Evolutionary conservation across 1,140 invertebrate genomes (phyloP).

Genomic region (Leptopilina clavipes): DNA sequence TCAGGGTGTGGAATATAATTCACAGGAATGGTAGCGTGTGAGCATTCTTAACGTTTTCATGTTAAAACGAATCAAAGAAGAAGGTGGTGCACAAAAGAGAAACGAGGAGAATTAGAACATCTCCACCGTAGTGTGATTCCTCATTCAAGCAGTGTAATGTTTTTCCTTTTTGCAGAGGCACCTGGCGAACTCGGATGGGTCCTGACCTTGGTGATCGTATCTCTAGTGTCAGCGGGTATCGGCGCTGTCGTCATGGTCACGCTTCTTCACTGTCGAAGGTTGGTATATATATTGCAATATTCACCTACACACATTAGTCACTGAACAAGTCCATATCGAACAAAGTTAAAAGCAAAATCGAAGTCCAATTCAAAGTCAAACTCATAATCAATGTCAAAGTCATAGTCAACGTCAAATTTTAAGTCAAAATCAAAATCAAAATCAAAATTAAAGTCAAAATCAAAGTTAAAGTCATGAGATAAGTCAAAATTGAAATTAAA

Average conservation of each 20-base stretch:
- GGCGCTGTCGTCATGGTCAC: conserved; percentile 77
- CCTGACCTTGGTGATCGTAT: conserved; percentile 75
- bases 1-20: not conserved
- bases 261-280: conserved; percentile 75
- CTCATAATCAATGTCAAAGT: no score
- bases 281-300: conserved; percentile 57
- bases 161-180: conserved; percentile 69
- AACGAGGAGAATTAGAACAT: conserved; percentile 58
- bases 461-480: no score
- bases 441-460: no score
- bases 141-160: conserved; percentile 53
- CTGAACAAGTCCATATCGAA: not conserved
- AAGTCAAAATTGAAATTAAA: no score
- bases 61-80: conserved; percentile 15
- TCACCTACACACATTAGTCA: conserved; percentile 34
- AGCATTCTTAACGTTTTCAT: conserved; percentile 25
- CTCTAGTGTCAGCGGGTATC: conserved; percentile 75
- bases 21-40: not conserved
- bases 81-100: conserved; percentile 54
- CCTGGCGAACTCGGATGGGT: conserved; percentile 75
- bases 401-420: no score
- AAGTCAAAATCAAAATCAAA: no score
- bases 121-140: conserved; percentile 48
- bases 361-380: no score
- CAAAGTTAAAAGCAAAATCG: no score